Percentiles rank a stretch among this genome's conserved stretches.
phyloP scores from a whole-genome alignment of 1,140 invertebrate species.

The Leucophenga varia region DNA sequence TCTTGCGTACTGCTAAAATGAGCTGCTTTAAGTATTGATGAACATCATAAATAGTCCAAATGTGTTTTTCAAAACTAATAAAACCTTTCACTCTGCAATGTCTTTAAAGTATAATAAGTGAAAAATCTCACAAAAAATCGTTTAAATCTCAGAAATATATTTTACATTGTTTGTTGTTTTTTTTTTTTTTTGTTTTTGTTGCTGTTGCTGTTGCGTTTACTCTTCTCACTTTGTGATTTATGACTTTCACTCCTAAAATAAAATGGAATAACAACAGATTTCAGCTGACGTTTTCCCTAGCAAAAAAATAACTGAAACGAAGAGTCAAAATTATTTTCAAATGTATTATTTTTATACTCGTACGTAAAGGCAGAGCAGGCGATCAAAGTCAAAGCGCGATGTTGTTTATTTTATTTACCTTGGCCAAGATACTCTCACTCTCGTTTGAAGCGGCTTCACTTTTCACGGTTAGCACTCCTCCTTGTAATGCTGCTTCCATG shows the following conservation, averaged over 20 bases:
- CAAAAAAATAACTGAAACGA: constrained; percentile 11
- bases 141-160: constrained; percentile 48
- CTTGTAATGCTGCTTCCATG: too few species aligned
- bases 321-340: constrained; percentile 48
- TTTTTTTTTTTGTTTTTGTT: too few species aligned
- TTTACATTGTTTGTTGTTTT: constrained; percentile 54
- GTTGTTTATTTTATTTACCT: too few species aligned
- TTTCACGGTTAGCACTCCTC: too few species aligned
- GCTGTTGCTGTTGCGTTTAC: constrained; percentile 18
- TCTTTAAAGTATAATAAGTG: constrained; percentile 5
- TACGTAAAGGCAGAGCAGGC: too few species aligned
- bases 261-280: constrained; percentile 43
- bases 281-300: constrained; percentile 30
- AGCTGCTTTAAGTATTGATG: too few species aligned
- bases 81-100: constrained; percentile 1
- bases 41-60: too few species aligned
- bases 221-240: constrained; percentile 33
- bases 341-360: constrained; percentile 46
- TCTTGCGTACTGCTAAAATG: too few species aligned
- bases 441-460: too few species aligned
- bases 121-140: constrained; percentile 6
- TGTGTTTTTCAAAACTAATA: too few species aligned
- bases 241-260: constrained; percentile 31
- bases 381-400: too few species aligned
- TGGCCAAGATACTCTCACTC: too few species aligned